phyloP scores from a whole-genome alignment of 2,797 vertebrate species.

The Syngnathus acus region DNA sequence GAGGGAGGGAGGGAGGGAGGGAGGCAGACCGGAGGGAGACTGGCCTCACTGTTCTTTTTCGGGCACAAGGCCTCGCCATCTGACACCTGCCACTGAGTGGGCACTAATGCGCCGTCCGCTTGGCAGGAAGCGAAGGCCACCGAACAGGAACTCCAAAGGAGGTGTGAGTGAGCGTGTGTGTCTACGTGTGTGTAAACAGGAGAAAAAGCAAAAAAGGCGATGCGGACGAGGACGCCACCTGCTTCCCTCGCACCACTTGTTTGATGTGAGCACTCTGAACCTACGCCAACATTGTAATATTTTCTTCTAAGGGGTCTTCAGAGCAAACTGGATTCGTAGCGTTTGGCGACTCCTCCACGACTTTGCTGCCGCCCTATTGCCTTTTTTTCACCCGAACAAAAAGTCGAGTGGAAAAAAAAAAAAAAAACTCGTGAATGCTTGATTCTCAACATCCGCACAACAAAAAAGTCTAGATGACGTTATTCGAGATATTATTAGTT shows the following conservation, averaged over 20 bases:
- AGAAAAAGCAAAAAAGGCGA: constrained; percentile 70
- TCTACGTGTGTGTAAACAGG: constrained; percentile 20
- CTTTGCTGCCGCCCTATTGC: background rate
- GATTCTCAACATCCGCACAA: background rate
- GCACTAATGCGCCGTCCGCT: constrained; percentile 64
- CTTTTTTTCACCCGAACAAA: background rate
- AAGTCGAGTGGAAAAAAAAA: background rate
- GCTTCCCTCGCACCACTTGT: constrained; percentile 58
- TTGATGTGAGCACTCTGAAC: constrained; percentile 28
- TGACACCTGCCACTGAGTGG: constrained; percentile 78
- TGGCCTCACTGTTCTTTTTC: constrained; percentile 64
- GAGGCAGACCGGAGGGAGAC: constrained; percentile 35
- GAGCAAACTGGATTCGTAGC: background rate
- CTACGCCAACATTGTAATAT: constrained; percentile 15
- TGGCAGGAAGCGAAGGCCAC: constrained; percentile 71
- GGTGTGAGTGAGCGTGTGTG: constrained; percentile 21
- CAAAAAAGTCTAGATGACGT: background rate
- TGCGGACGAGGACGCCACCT: constrained; percentile 66
- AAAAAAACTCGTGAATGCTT: background rate
- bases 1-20: constrained; percentile 3
- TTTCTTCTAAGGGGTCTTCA: background rate
- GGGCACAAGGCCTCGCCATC: constrained; percentile 71
- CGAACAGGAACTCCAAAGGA: constrained; percentile 68
- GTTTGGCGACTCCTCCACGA: background rate
- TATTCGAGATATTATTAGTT: constrained; percentile 38